Evolutionary conservation across 2,113 vertebrate genomes (phyloP).

Genomic region (Ophiodon elongatus): DNA sequence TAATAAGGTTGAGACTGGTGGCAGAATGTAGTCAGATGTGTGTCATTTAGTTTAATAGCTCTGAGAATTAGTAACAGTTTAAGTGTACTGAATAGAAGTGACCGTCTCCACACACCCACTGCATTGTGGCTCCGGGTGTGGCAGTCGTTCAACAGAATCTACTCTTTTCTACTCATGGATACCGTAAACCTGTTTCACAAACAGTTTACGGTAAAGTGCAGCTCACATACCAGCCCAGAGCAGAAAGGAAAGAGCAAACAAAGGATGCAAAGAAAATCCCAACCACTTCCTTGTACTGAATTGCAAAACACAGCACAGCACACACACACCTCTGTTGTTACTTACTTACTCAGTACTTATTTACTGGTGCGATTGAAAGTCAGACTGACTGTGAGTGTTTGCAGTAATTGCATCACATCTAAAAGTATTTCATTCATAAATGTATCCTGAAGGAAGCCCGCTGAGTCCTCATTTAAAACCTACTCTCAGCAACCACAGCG

Average conservation of each 20-base stretch:
- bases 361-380: background rate
- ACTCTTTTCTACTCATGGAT: background rate
- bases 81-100: background rate
- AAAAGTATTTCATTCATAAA: background rate
- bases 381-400: background rate
- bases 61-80: background rate
- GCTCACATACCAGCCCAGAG: background rate
- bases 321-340: background rate
- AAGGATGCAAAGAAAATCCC: background rate
- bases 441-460: background rate
- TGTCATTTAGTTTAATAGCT: background rate
- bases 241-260: background rate
- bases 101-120: background rate
- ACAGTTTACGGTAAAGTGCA: background rate
- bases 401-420: background rate
- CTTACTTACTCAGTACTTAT: too few species aligned
- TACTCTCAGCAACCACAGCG: background rate
- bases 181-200: constrained; percentile 40
- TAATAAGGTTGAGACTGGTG: background rate
- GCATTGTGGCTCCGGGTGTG: background rate
- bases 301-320: background rate
- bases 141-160: background rate
- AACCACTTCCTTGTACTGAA: constrained; percentile 21
- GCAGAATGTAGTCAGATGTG: background rate
- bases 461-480: background rate